Evolutionary conservation across 2,888 invertebrate genomes (phyloP).

Genomic region (Orthosia gothica): DNA sequence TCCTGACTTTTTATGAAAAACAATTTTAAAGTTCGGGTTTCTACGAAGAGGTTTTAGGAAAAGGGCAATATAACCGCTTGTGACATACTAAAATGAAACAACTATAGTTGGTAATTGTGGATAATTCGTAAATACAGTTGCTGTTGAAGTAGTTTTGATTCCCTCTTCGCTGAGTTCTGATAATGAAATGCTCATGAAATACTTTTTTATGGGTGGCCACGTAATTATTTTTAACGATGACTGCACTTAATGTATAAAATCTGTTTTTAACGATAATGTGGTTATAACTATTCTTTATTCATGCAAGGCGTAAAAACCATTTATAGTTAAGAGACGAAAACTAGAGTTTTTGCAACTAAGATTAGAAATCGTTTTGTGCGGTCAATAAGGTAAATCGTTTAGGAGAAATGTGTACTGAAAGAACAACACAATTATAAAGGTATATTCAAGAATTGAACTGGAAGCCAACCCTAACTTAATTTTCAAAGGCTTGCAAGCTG

Average conservation of each 20-base stretch:
- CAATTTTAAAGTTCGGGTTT: background rate
- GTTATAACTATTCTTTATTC: background rate
- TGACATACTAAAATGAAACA: background rate
- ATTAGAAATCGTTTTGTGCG: too few relatives aligned
- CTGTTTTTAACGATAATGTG: conserved; percentile 20
- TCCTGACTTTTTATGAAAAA: background rate
- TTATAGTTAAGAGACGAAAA: background rate
- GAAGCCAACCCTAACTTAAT: too few relatives aligned
- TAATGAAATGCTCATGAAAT: background rate
- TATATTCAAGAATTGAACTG: too few relatives aligned
- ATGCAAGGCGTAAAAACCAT: background rate
- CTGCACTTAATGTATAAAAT: conserved; percentile 23
- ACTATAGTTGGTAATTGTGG: background rate
- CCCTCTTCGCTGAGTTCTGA: background rate
- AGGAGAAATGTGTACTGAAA: too few relatives aligned
- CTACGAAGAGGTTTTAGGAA: background rate
- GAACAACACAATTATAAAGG: too few relatives aligned
- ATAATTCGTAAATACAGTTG: background rate
- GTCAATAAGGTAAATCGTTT: too few relatives aligned
- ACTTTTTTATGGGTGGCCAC: background rate
- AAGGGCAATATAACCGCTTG: background rate
- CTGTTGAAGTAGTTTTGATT: background rate
- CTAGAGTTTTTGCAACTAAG: too few relatives aligned
- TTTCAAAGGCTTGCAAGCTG: too few relatives aligned
- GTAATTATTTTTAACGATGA: background rate